Evolutionary conservation across 2,113 vertebrate genomes (phyloP).

Genomic region (Polypterus senegalus): DNA sequence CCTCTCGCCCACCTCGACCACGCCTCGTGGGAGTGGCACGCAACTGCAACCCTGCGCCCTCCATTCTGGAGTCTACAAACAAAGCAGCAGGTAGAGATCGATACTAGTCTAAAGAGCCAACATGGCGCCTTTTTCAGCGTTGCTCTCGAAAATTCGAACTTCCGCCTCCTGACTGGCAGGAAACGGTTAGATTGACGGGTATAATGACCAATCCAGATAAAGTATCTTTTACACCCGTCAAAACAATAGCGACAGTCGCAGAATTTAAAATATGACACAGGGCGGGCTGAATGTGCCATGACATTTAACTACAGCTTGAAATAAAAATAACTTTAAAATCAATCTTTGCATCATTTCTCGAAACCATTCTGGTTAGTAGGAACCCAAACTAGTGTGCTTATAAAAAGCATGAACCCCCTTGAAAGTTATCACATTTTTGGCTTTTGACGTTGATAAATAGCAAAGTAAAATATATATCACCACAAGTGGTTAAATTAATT

Average conservation of each 20-base stretch:
- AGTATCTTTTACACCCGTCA: background rate
- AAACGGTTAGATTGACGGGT: background rate
- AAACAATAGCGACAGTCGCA: background rate
- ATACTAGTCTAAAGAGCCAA: constrained; percentile 26
- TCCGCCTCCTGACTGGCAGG: constrained; percentile 11
- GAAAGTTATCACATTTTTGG: no score
- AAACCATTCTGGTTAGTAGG: no score
- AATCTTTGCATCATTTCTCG: no score
- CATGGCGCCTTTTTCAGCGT: constrained; percentile 37
- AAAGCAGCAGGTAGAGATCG: background rate
- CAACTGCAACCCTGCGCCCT: background rate
- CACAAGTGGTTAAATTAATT: no score
- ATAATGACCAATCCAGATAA: background rate
- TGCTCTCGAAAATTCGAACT: constrained; percentile 11
- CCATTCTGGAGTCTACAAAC: constrained; percentile 2
- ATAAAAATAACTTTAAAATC: no score
- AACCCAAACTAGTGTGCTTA: no score
- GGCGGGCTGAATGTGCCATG: no score
- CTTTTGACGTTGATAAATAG: no score
- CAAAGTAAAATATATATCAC: no score
- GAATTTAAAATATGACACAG: no score
- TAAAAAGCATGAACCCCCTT: no score
- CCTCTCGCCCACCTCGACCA: constrained; percentile 44
- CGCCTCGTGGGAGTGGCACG: constrained; percentile 15
- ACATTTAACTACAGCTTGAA: no score